Evolutionary conservation across 2,113 vertebrate genomes (phyloP), one percentile per base, ranked within the genome.

Genomic region (Verasper variegatus): DNA sequence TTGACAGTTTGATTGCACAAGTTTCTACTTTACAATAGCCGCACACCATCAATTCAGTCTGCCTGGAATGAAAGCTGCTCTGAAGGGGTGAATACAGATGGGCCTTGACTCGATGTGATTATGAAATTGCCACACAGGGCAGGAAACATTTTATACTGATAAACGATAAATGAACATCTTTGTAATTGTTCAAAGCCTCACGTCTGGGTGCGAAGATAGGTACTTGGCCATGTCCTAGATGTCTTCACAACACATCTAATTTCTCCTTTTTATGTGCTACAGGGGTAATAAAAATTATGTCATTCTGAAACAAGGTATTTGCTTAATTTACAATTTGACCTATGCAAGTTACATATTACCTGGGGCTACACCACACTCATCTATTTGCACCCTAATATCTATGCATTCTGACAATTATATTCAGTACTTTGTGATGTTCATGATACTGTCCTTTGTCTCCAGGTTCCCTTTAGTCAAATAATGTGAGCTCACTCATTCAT

Each of bases 301-400:
- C 74, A 79, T 81, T 82, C 45, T 45, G 31, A 52, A 59, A 80
- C 62, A 86, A 84, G 72, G 72, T 80, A 81, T 83, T 85, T 85
- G 68, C 76, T 66, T 86, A 68, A 90, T 88, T 88, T 82, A 82
- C 64, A 77, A 74, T 81, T 78, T 88, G 81, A 88, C 82, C 84
- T 85, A 68, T 76, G 66, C 55, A 55, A 68, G 49, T 76, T 74
- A 51, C 69, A 56, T 45, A 54, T 83, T 73, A 78, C 78, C 80
- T 67, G 40, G 49, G 11, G 40, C 40, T 60, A 68, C 37, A 55
- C 2, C 5, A 2, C 74, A 59, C 45, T 74, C 23, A 67, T 90
- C 59, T 78, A 67, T 71, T 75, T 61, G n/a, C 67, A 71, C 45
- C 20, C n/a, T 66, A 61, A 80, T 80, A 74, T 56, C 37, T 5